Evolutionary conservation across 2,797 vertebrate species (phyloP), one percentile per base, ranked within the genome.

Genomic region (Melanotaenia boesemani): DNA sequence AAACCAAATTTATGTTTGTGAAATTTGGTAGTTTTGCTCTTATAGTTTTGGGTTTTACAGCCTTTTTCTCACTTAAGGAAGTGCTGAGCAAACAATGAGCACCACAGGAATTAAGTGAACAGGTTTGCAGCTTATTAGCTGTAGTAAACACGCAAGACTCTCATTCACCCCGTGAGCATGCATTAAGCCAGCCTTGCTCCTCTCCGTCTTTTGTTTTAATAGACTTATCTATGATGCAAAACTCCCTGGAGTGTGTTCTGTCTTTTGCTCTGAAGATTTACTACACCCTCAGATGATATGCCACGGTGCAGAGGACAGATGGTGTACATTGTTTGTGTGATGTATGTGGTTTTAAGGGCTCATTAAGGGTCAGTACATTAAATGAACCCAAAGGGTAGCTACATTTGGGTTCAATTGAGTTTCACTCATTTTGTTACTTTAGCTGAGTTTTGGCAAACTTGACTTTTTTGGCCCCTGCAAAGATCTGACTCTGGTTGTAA

Each of bases 71-170:
- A 36, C 30, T 63, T 20, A 72, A 83, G 76, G 74, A 82, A 72
- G 32, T 6, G 11, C 32, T 67, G 80, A 83, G 67, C 61, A 77
- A 73, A 66, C 61, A 52, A 50, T n/a, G 56, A 80, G 72, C 74
- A 55, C 77, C n/a, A 1, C 20, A 80, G 77, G 81, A 82, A 84
- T 83, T 74, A 68, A 70, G 74, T 36, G 70, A 83, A 69, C 58
- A 71, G 70, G 67, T 58, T 79, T 70, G 77, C 72, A 82, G 76
- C 86, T 82, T 76, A 80, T 78, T 84, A 83, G 79, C 81, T 76
- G 80, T 39, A 84, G 78, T 77, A 84, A 84, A 85, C 82, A 80
- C 16, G 70, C 72, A 74, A 82, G 63, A 61, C 62, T 62, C 76
- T 75, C 71, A 77, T 81, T 89, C 82, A 85, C 81, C 76, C 79